Evolutionary conservation across 2,888 invertebrate species (phyloP).

Genomic region (Odontothrips loti): DNA sequence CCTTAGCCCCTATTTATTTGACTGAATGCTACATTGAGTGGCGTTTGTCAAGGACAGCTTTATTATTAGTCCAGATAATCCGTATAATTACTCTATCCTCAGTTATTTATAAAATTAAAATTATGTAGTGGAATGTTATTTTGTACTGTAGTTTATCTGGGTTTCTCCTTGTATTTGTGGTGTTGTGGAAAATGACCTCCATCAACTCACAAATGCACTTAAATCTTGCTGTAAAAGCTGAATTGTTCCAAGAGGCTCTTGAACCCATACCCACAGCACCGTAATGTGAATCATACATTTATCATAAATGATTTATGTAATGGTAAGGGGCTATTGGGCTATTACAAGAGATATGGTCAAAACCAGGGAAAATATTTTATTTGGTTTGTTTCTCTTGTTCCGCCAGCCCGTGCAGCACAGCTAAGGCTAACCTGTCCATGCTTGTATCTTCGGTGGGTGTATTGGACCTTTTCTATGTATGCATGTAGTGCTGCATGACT

Average conservation of each 20-base stretch:
- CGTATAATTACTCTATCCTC: neutral
- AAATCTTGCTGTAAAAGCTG: neutral
- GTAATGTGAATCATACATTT: neutral
- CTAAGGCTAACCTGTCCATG: slow-evolving; percentile 38
- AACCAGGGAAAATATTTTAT: neutral
- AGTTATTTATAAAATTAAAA: neutral
- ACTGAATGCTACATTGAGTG: no score
- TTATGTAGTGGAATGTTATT: slow-evolving; percentile 2
- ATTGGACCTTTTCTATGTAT: slow-evolving; percentile 32
- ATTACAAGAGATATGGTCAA: neutral
- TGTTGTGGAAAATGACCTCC: slow-evolving; percentile 1
- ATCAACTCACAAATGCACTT: neutral
- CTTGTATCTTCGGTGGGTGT: slow-evolving; percentile 37
- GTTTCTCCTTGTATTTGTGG: neutral
- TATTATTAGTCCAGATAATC: no score
- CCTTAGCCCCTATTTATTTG: no score
- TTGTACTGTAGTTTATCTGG: neutral
- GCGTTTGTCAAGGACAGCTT: no score
- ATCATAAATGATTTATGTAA: neutral
- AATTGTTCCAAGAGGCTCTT: neutral
- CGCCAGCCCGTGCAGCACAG: slow-evolving; percentile 38
- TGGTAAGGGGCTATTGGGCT: neutral
- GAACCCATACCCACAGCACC: neutral
- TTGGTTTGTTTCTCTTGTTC: slow-evolving; percentile 34
- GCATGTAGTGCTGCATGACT: slow-evolving; percentile 20